Percentiles rank a stretch among this genome's conserved stretches.
These are phyloP conservation scores for Artemisiospiza belli DNA, from an alignment of 2,113 vertebrate species.

Conservation along the genomic window DNA sequence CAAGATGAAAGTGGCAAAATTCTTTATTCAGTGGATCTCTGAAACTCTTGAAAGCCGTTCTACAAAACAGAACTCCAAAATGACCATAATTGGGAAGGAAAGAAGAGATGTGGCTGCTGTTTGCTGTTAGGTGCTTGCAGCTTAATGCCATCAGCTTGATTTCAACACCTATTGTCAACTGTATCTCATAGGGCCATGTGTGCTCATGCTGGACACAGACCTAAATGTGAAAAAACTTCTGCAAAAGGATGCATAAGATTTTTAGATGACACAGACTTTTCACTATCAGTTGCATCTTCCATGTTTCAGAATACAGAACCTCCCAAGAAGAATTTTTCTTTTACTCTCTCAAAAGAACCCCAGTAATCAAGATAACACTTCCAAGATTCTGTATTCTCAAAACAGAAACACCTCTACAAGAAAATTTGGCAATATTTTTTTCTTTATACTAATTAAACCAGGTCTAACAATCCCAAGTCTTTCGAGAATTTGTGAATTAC, in stretches of 20 bases:
- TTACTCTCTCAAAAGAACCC: neutral
- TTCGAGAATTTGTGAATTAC: neutral
- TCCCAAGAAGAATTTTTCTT: neutral
- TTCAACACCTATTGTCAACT: neutral
- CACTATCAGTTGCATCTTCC: neutral
- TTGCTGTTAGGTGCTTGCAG: neutral
- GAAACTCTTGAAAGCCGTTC: neutral
- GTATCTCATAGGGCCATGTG: neutral
- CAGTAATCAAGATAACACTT: neutral
- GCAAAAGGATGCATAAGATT: neutral
- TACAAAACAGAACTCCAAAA: neutral
- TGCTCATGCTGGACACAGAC: neutral
- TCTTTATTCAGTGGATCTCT: constrained; percentile 27
- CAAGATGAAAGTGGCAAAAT: constrained; percentile 8
- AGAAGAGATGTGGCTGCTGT: neutral
- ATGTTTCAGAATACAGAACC: neutral
- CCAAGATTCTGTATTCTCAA: neutral
- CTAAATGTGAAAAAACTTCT: neutral
- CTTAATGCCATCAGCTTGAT: neutral
- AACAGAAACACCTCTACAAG: neutral
- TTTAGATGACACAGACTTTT: neutral
- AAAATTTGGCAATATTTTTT: neutral
- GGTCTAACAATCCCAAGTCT: neutral
- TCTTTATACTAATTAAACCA: neutral
- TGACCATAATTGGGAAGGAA: neutral